Base-by-base conservation (phyloP, 35 echinoderm and acorn worm species). In the Antedon bifida region DNA sequence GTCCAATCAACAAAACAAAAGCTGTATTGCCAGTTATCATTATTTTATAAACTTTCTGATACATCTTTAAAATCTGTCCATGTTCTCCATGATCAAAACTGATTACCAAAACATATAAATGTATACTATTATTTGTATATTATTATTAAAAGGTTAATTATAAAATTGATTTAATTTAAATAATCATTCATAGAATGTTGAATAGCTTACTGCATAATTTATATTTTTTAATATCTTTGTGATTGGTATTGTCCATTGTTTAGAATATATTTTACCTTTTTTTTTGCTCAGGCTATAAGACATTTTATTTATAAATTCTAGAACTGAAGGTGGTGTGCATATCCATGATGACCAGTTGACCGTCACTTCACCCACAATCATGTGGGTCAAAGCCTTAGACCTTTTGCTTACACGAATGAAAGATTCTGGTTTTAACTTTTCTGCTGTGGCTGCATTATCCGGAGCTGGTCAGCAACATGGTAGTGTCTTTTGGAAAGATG, bases 401-500 rank as follows among this genome's bases (percentile, higher is more conserved):
- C 34, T 97, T 16, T 75, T 97, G 9, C 88, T 97, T 33, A 82
- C 85, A 76, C 87, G 77, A 44, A 84, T 97, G 88, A 97, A 97
- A 73, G 55, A 35, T 10, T 38, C 75, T 17, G 85, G 82, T 16
- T 92, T 97, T 84, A 87, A 97, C 82, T 97, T 97, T 82, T 84
- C 84, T 21, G 89, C 83, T 46, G 88, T 97, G n/a, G 85, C 85
- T 75, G 84, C 94, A 5, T 78, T 97, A 29, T 97, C 94, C 76
- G 94, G 94, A n/a, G 86, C 90, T 81, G 94, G 94, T 16, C 94
- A 97, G 90, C 94, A 97, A 92, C 94, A 97, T 97, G 94, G 94
- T 23, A 97, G 94, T 88, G 90, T 97, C 3, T 97, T 82, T 83
- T 97, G 94, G 94, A 92, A 88, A 23, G 30, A 36, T 76, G 90